These are phyloP conservation scores for Catagonus wagneri DNA, from an alignment of 2,113 vertebrate genomes.

Conservation along the genomic window DNA sequence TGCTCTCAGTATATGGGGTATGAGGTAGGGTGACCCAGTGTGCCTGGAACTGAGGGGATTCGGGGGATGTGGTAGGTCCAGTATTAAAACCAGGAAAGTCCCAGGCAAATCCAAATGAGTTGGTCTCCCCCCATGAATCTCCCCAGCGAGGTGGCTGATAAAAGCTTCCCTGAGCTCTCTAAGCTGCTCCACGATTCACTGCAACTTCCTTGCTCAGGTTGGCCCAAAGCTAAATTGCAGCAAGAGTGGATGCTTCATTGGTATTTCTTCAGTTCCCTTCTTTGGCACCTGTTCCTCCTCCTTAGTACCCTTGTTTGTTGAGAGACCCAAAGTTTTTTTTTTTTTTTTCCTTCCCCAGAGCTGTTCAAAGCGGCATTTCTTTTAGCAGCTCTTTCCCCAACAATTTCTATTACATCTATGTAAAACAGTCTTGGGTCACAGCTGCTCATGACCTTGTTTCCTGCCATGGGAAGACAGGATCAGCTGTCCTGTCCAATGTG, in stretches of 20 bases:
- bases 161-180: not conserved
- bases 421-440: not conserved
- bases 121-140: not conserved
- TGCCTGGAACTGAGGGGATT: not conserved
- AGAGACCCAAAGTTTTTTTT: not conserved
- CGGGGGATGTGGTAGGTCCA: not conserved
- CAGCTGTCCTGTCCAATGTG: not conserved
- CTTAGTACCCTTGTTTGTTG: not conserved
- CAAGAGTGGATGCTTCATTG: not conserved
- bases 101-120: not conserved
- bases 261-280: slow-evolving; percentile 21
- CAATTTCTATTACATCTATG: not conserved
- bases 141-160: not conserved
- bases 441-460: not conserved
- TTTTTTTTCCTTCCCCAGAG: not conserved
- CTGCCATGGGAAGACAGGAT: not conserved
- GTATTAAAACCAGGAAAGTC: not conserved
- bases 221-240: not conserved
- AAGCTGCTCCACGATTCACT: not conserved
- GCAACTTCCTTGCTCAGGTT: not conserved
- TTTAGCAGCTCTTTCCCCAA: not conserved
- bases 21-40: not conserved
- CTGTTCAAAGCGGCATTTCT: not conserved
- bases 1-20: not conserved
- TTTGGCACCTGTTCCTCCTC: not conserved